A percentile compares a stretch with the other conserved stretches of the same genome.
These are phyloP conservation scores for Horisme vitalbata DNA, from an alignment of 2,888 invertebrate species.

Conservation along the genomic window DNA sequence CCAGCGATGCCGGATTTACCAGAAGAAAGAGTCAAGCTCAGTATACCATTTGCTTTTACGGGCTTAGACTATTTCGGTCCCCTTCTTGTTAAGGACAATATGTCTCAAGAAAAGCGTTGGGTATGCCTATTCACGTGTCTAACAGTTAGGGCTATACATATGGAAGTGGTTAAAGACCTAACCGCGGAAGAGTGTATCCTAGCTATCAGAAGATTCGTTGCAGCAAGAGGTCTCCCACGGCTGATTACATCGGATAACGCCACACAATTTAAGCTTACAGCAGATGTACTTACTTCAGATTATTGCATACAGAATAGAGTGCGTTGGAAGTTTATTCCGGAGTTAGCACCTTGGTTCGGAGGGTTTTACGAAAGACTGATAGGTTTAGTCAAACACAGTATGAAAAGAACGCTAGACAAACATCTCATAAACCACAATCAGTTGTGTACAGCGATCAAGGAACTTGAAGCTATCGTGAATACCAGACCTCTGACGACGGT, in stretches of 20 bases:
- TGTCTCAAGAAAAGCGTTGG: neutral
- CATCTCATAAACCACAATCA: neutral
- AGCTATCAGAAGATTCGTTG: conserved; percentile 25
- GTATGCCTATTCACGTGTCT: neutral
- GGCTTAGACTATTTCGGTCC: neutral
- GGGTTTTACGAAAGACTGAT: conserved; percentile 29
- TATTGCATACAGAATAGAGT: no score
- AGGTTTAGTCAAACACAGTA: conserved; percentile 20
- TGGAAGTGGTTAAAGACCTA: conserved; percentile 34
- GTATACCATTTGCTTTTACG: conserved; percentile 12
- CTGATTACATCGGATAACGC: conserved; percentile 32
- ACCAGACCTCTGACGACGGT: conserved; percentile 19
- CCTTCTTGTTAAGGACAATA: neutral
- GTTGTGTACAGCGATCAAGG: neutral
- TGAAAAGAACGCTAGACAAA: neutral
- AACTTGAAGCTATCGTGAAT: conserved; percentile 21
- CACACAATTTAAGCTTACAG: conserved; percentile 28
- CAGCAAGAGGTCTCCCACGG: no score
- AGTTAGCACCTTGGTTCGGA: conserved; percentile 27
- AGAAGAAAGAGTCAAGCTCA: conserved; percentile 29
- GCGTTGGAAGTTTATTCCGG: neutral
- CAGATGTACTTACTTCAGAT: conserved; percentile 11
- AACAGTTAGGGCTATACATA: conserved; percentile 21
- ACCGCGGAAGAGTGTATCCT: conserved; percentile 33
- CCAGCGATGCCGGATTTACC: conserved; percentile 32